Evolutionary conservation across 2,888 invertebrate species (phyloP), one percentile per base, ranked within the genome.

Genomic region (Chouioia cunea): DNA sequence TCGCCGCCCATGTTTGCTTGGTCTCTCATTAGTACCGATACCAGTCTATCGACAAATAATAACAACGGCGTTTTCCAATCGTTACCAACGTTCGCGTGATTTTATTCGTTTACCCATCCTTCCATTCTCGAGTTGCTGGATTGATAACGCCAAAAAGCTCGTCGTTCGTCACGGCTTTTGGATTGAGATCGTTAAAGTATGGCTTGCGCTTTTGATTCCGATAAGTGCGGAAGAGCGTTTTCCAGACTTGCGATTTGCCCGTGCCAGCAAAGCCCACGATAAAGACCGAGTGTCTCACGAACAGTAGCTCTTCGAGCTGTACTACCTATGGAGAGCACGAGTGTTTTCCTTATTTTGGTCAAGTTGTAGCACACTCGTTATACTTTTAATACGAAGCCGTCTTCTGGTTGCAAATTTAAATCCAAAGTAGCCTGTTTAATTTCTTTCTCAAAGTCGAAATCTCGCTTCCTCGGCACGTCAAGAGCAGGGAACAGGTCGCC

Each of bases 61-160:
- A 2, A 50, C 10, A 10, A 16, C 10, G 0, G 50, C 16, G 10
- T 12, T 3, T 8, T 36, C 36, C 1, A 36, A 4, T 60, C 23
- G 18, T 6, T 4, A 6, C 6, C 27, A 6, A 4, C 27, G 18
- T 44, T 16, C 57, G 2, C n/a, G n/a, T 10, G 36, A 20, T 27
- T 16, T 16, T 14, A 27, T 27, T 27, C 27, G 6, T 58, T 62
- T 79, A 85, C 89, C 91, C 91, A 82, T 91, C 91, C 81, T 93
- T 96, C 97, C 97, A 97, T 86, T 97, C 97, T 79, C 97, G 89
- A 0, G 97, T 97, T 0, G 96, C 89, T 0, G 96, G 95, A 87
- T 97, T 97, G 70, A 97, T 97, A 65, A 96, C 91, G 6, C 97
- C 97, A 86, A 97, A 97, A 47, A 97, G 87, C 83, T 97, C 97